Conservation (phyloP, 2,113 vertebrate genomes). For the Carassius auratus region DNA sequence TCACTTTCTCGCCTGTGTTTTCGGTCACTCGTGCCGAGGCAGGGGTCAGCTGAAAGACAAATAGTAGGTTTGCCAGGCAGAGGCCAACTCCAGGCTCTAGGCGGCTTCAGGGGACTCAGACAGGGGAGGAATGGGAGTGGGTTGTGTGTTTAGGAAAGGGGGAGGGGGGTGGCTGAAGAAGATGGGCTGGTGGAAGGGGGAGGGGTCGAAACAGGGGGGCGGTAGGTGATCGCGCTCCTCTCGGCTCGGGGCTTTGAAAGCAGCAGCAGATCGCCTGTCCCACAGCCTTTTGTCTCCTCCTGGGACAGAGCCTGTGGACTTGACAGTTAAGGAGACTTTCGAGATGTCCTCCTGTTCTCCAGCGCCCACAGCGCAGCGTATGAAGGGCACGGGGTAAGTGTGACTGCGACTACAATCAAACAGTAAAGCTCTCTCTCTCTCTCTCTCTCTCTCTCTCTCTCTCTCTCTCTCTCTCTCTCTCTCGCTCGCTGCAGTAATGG, state of each 20-base stretch:
- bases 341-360: constrained; percentile 41
- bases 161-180: constrained; percentile 66
- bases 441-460: too few relatives aligned
- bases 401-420: constrained; percentile 46
- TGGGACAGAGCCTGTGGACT: constrained; percentile 72
- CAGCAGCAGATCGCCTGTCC: constrained; percentile 72
- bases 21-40: constrained; percentile 62
- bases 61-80: constrained; percentile 69
- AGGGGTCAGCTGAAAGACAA: constrained; percentile 93
- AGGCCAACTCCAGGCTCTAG: constrained; percentile 61
- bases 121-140: constrained; percentile 64
- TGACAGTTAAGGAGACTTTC: constrained; percentile 70
- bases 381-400: constrained; percentile 81
- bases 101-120: constrained; percentile 57
- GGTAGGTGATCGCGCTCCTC: constrained; percentile 60
- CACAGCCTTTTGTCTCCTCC: constrained; percentile 78
- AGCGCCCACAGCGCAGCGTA: constrained; percentile 56
- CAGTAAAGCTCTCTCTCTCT: constrained; percentile 15
- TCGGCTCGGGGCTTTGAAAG: constrained; percentile 66
- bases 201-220: constrained; percentile 53
- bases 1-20: constrained; percentile 46
- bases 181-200: constrained; percentile 68
- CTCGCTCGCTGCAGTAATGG: constrained; percentile 54
- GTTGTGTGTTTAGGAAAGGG: constrained; percentile 60
- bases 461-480: neutral